Evolutionary conservation across 2,113 vertebrate species (phyloP).

Genomic region (Hippotragus niger): DNA sequence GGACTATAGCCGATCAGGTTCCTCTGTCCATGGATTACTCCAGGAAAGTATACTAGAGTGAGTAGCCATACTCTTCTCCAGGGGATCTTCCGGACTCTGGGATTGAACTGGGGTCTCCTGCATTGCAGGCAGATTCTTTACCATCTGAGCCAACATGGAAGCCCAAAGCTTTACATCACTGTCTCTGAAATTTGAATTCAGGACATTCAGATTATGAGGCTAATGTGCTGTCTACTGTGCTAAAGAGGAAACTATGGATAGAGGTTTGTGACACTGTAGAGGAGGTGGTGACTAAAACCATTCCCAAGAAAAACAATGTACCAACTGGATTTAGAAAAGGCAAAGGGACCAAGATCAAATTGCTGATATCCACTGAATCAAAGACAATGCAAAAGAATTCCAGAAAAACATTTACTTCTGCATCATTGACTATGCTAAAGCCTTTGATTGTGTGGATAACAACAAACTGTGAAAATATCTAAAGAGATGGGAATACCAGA

Average conservation of each 20-base stretch:
- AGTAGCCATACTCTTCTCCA: not conserved
- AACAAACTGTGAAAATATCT: not conserved
- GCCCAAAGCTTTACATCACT: not conserved
- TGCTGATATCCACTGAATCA: not conserved
- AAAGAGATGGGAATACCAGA: not conserved
- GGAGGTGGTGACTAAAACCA: not conserved
- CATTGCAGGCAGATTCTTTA: not conserved
- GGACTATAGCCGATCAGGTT: not conserved
- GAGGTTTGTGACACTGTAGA: not conserved
- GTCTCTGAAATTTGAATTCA: not conserved
- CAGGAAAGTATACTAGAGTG: not conserved
- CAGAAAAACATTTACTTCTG: not conserved
- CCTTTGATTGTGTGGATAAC: not conserved
- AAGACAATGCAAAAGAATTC: not conserved
- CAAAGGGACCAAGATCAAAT: not conserved
- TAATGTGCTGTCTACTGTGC: not conserved
- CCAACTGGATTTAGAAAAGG: not conserved
- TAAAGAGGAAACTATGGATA: not conserved
- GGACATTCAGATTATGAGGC: not conserved
- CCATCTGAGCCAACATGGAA: not conserved
- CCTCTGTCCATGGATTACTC: not conserved
- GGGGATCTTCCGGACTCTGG: fast-evolving
- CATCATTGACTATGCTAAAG: not conserved
- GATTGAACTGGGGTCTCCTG: not conserved
- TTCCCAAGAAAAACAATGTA: not conserved